A percentile compares a stretch with the other conserved stretches of the same genome.
phyloP scores from a whole-genome alignment of 1,140 invertebrate species.

The Frieseomelitta varia region DNA sequence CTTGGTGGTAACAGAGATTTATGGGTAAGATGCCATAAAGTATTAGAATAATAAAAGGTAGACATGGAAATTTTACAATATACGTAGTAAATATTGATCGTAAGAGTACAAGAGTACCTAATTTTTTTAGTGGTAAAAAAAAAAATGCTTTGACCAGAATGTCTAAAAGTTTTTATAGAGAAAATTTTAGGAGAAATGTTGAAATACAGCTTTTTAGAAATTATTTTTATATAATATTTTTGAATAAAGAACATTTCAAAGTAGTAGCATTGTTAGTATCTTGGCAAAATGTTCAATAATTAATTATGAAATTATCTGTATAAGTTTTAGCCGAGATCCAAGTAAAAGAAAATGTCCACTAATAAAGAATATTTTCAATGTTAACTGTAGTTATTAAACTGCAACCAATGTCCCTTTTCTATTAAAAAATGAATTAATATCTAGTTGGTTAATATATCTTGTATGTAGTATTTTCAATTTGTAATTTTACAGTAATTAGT shows the following conservation, averaged over 20 bases:
- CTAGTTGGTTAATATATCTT: background rate
- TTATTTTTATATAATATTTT: conserved; percentile 13
- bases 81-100: conserved; percentile 18
- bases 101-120: conserved; percentile 36
- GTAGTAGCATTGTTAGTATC: conserved; percentile 30
- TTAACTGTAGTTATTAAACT: background rate
- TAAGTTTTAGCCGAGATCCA: conserved; percentile 11
- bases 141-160: conserved; percentile 7
- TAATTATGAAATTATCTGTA: conserved; percentile 15
- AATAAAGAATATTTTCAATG: conserved; percentile 37
- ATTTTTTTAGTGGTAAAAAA: conserved; percentile 22
- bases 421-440: background rate
- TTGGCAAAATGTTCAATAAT: conserved; percentile 22
- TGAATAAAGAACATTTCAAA: background rate
- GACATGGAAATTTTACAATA: conserved; percentile 9
- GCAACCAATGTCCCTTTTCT: background rate
- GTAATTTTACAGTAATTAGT: background rate
- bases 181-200: conserved; percentile 21
- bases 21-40: conserved; percentile 43
- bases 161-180: conserved; percentile 9
- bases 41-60: conserved; percentile 33
- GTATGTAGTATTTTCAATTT: background rate
- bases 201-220: conserved; percentile 42
- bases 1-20: conserved; percentile 33
- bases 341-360: conserved; percentile 9